Percentiles rank a stretch among this genome's conserved stretches.
These are phyloP conservation scores for Apis cerana DNA, from an alignment of 1,140 invertebrate genomes.

Conservation along the genomic window DNA sequence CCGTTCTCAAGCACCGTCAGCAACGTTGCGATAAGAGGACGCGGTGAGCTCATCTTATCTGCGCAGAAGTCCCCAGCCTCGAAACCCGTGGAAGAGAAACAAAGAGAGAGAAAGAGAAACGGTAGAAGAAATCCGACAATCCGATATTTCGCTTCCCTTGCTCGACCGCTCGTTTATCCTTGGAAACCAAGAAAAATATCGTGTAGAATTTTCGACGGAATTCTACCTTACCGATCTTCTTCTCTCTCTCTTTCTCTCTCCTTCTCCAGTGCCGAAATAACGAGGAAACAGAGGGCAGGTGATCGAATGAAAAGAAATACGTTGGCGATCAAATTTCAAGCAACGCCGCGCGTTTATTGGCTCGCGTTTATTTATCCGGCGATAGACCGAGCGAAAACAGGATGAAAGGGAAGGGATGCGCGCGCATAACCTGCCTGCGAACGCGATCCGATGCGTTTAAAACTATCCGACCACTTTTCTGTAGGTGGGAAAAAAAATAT, in stretches of 20 bases:
- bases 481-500: background rate
- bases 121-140: conserved; percentile 27
- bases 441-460: no score
- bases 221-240: no score
- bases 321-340: conserved; percentile 4
- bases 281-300: background rate
- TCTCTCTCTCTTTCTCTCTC: no score
- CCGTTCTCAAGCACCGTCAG: conserved; percentile 68
- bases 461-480: no score
- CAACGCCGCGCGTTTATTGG: no score
- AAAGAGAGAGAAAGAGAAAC: no score
- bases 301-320: background rate
- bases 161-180: background rate
- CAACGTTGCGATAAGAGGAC: conserved; percentile 55
- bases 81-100: no score
- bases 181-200: background rate
- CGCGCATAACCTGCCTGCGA: background rate
- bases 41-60: conserved; percentile 26
- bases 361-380: conserved; percentile 1
- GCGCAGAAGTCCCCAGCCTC: background rate
- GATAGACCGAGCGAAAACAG: background rate
- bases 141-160: background rate
- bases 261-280: no score
- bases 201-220: no score
- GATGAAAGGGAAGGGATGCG: background rate